Conservation (phyloP, 92 coral and sea anemone species). For the Parazoanthus atlanticus region DNA sequence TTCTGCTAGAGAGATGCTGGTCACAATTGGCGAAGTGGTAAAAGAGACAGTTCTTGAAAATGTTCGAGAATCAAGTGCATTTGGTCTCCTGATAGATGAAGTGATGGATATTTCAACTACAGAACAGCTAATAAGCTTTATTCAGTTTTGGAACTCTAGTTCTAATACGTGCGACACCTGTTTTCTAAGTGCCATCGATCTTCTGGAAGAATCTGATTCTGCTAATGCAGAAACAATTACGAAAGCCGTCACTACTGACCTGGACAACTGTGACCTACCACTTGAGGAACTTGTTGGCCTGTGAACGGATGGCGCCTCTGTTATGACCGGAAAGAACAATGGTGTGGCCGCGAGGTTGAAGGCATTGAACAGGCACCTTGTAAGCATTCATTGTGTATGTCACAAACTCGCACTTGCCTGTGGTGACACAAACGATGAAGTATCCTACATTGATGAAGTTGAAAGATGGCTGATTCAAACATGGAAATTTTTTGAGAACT, state of each 20-base stretch:
- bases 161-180: conserved; percentile 11
- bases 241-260: conserved; percentile 1
- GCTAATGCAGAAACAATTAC: conserved; percentile 53
- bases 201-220: conserved; percentile 49
- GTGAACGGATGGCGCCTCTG: conserved; percentile 52
- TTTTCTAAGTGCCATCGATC: conserved; percentile 40
- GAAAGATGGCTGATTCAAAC: conserved; percentile 45
- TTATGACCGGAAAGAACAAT: conserved; percentile 53
- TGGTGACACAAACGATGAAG: conserved; percentile 30
- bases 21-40: conserved; percentile 37
- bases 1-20: conserved; percentile 42
- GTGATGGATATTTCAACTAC: conserved; percentile 48
- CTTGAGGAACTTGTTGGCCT: conserved; percentile 39
- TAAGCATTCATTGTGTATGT: conserved; percentile 27
- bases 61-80: conserved; percentile 21
- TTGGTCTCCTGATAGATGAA: conserved; percentile 53
- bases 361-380: conserved; percentile 31
- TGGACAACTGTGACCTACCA: conserved; percentile 22
- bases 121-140: conserved; percentile 39
- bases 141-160: conserved; percentile 51
- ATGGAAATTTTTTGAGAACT: conserved; percentile 55
- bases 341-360: conserved; percentile 50
- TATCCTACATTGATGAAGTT: conserved; percentile 32
- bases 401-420: conserved; percentile 42
- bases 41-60: conserved; percentile 22